These are phyloP conservation scores for Pachydiplax longipennis DNA, from an alignment of 2,888 invertebrate genomes.

Conservation along the genomic window DNA sequence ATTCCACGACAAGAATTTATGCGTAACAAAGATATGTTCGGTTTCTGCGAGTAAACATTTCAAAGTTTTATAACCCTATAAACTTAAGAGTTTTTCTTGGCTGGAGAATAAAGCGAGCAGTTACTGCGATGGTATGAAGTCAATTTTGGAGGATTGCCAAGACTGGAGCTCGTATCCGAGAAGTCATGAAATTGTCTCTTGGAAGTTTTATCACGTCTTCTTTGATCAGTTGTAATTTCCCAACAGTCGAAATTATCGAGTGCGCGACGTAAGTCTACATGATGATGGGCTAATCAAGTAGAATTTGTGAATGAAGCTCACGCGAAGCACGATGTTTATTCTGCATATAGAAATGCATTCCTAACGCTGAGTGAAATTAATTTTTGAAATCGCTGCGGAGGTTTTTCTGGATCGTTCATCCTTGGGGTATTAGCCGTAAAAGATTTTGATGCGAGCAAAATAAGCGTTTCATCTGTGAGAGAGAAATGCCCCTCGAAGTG, in stretches of 20 bases:
- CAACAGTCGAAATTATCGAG: too few species aligned
- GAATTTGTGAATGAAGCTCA: background rate
- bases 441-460: background rate
- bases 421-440: background rate
- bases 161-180: background rate
- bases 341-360: background rate
- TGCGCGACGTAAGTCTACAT: too few species aligned
- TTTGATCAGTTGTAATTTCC: too few species aligned
- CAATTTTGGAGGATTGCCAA: constrained; percentile 12
- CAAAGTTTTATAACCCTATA: background rate
- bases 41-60: background rate
- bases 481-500: background rate
- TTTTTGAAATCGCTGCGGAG: background rate
- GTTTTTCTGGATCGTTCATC: background rate
- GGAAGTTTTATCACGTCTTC: background rate
- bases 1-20: background rate
- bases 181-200: background rate
- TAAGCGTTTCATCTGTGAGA: too few species aligned
- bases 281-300: too few species aligned
- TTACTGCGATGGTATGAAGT: background rate
- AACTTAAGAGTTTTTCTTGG: background rate
- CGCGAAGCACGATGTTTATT: background rate
- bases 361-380: background rate
- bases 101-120: background rate
- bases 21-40: background rate